Evolutionary conservation across 2,888 invertebrate genomes (phyloP), one percentile per base, ranked within the genome.

Genomic region (Actias luna): DNA sequence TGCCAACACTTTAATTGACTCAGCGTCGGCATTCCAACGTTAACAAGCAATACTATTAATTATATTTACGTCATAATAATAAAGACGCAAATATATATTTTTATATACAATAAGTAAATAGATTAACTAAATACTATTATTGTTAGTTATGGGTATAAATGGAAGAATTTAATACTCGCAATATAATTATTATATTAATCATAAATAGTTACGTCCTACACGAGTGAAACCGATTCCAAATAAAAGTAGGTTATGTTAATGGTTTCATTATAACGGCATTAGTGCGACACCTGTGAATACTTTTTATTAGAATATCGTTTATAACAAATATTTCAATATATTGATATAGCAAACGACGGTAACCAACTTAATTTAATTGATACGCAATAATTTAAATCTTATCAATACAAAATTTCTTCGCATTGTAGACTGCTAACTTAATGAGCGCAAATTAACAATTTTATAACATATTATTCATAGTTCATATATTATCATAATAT

Each of bases 1-100:
- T 67, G 64, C 66, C 67, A 66, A 69, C 73, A 67, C 50, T 62
- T 66, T 67, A 36, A 35, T 55, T 22, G 25, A 46, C 36, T 58
- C 46, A 58, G 22, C 63, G 58, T 64, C 61, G 64, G 35, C 58
- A 64, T 64, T 52, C 61, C 61, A 35, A 35, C 5, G n/a, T 60
- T 64, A 31, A 61, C 58, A 61, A 36, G 25, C 52, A 60, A 52
- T 55, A 39, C 16, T 16, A 39, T 33, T 63, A 57, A 31, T 14
- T 61, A 36, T 25, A 35, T 29, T 58, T 58, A 36, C 2, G 16
- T 2, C 36, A 39, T 16, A 39, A 39, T 5, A 1, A 39, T 39
- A 39, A 16, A 16, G 16, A 39, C 36, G 16, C 1, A 16, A 16
- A 39, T 39, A 16, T 39, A 39, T 39, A 16, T 10, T 10, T 5